A percentile compares a stretch with the other conserved stretches of the same genome.
Evolutionary conservation across 53 echinoderm and acorn worm genomes (phyloP).

Genomic region (Temnopleurus reevesii): DNA sequence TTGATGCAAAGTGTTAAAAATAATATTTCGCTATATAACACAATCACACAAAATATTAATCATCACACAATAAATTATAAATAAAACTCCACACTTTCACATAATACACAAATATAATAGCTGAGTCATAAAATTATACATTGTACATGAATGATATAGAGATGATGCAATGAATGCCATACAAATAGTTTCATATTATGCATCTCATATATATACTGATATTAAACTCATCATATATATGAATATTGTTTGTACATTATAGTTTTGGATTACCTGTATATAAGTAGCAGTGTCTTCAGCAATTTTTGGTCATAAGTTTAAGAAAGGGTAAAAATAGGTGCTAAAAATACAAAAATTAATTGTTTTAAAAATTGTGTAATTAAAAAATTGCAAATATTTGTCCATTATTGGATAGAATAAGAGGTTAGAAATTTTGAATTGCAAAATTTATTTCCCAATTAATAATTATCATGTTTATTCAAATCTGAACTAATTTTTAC

Average conservation of each 20-base stretch:
- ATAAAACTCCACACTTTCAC: constrained; percentile 33
- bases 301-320: too few species aligned
- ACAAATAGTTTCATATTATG: neutral
- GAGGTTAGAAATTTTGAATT: too few species aligned
- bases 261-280: too few species aligned
- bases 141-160: neutral
- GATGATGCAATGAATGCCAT: neutral
- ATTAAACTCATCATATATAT: neutral
- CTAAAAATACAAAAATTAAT: too few species aligned
- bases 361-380: too few species aligned
- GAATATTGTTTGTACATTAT: neutral
- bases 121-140: neutral
- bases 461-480: too few species aligned
- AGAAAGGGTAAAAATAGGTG: too few species aligned
- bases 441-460: too few species aligned
- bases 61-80: constrained; percentile 54
- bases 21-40: neutral
- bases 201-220: neutral
- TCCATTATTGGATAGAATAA: too few species aligned
- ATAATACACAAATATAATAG: neutral
- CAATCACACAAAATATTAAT: constrained; percentile 39
- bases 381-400: too few species aligned
- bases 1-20: constrained; percentile 2
- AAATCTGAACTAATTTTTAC: too few species aligned
- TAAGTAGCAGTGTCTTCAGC: too few species aligned